Evolutionary conservation across 2,888 invertebrate species (phyloP), one percentile per base, ranked within the genome.

Genomic region (Hyalella azteca): DNA sequence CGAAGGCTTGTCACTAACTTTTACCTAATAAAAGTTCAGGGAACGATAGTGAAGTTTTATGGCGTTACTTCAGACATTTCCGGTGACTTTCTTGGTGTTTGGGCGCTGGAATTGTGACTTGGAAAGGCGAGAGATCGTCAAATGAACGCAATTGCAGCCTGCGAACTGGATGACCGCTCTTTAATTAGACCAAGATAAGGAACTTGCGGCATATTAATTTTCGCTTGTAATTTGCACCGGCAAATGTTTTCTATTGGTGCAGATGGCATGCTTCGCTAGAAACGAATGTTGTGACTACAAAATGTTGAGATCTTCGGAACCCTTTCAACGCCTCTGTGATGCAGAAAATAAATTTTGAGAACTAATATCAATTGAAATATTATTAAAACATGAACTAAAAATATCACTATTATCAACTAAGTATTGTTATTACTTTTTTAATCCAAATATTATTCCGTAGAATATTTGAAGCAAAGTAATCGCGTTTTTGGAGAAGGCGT

Each of bases 11-110:
- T 45, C 45, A 45, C 66, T 32, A 15, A 66, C 66, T 9, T 66
- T 66, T 66, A 22, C 29, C 19, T 36, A 36, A n/a, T 11, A 29
- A 66, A 66, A 66, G 36, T 66, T 66, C 36, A 19, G 29, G 29
- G 32, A 36, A 15, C 66, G 66, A 66, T 66, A 66, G 66, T 32
- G 66, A 66, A 66, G 66, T 66, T 66, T 66, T 66, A 66, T 29
- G 66, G 39, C 5, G 36, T 3, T 19, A 66, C 36, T 66, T 29
- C 29, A 32, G 22, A 29, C 19, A 19, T 15, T 66, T 66, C 66
- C 54, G 54, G 54, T 54, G 54, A 26, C 54, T 26, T 13, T 22
- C 29, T 29, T 54, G 9, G 29, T 22, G 29, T 54, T 54, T 54
- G 54, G 26, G 29, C 13, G 26, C 54, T 9, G 29, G 54, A 54